Percentiles rank a stretch among this genome's conserved stretches.
phyloP scores from a whole-genome alignment of 2,797 vertebrate genomes.

The Trichosurus vulpecula region DNA sequence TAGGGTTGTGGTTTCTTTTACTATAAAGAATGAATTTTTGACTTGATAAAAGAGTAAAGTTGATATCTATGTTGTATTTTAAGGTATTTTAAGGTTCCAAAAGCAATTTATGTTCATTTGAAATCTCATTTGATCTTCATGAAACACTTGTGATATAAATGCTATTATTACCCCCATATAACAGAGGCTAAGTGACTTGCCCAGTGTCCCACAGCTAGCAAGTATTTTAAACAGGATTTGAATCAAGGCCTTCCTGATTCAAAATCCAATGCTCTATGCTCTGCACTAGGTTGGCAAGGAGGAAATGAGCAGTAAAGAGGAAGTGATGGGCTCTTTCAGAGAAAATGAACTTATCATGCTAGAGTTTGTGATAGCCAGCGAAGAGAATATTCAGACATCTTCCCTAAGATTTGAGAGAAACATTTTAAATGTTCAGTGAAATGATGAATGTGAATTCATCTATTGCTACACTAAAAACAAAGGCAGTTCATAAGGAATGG shows the following conservation, averaged over 20 bases:
- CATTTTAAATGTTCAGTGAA: not conserved
- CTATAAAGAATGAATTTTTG: not conserved
- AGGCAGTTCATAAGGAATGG: not conserved
- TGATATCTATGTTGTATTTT: not conserved
- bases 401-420: not conserved
- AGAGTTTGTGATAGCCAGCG: not conserved
- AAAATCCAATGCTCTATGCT: not conserved
- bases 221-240: not conserved
- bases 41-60: not conserved
- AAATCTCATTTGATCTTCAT: not conserved
- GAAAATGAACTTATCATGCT: not conserved
- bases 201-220: not conserved
- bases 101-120: not conserved
- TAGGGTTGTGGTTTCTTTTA: not conserved
- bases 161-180: not conserved
- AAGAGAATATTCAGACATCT: not conserved
- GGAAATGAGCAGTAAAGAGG: not conserved
- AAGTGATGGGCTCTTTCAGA: not conserved
- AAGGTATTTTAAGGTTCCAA: not conserved
- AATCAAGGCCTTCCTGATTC: not conserved
- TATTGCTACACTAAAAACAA: not conserved
- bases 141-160: not conserved
- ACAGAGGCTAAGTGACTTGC: not conserved
- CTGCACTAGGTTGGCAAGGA: not conserved
- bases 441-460: not conserved